Percentiles rank a stretch among this genome's conserved stretches.
Conservation (phyloP, 2,888 invertebrate species). For the Lycia hirtaria region DNA sequence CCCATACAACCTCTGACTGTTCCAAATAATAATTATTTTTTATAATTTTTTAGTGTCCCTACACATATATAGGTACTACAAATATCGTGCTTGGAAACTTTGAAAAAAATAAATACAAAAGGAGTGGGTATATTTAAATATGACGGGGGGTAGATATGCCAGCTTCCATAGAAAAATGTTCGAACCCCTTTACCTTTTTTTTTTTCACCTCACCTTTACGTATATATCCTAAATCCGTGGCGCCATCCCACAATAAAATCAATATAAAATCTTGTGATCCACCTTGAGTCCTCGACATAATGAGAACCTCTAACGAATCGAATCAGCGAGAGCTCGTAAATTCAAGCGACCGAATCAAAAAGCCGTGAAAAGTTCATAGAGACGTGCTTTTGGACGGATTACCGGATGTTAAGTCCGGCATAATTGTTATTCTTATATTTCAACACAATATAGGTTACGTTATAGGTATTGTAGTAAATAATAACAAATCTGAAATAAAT, state of each 20-base stretch:
- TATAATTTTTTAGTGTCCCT: too few relatives aligned
- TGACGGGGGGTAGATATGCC: too few relatives aligned
- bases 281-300: conserved; percentile 29
- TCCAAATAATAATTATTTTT: too few relatives aligned
- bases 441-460: too few relatives aligned
- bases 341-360: conserved; percentile 43
- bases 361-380: conserved; percentile 45
- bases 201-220: conserved; percentile 7
- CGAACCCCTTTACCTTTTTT: not conserved
- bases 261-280: conserved; percentile 35
- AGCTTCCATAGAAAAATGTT: too few relatives aligned
- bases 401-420: not conserved
- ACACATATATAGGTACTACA: too few relatives aligned
- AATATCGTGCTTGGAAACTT: too few relatives aligned
- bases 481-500: too few relatives aligned
- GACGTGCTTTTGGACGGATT: conserved; percentile 6
- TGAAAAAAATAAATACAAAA: too few relatives aligned
- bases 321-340: conserved; percentile 40
- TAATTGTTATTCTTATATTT: not conserved
- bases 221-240: conserved; percentile 16
- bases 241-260: conserved; percentile 30
- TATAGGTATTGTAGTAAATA: too few relatives aligned
- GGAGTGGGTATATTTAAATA: too few relatives aligned
- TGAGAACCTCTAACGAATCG: conserved; percentile 40
- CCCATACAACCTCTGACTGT: too few relatives aligned